Evolutionary conservation across 1,140 invertebrate genomes (phyloP), one percentile per base, ranked within the genome.

Genomic region (Halesus radiatus): DNA sequence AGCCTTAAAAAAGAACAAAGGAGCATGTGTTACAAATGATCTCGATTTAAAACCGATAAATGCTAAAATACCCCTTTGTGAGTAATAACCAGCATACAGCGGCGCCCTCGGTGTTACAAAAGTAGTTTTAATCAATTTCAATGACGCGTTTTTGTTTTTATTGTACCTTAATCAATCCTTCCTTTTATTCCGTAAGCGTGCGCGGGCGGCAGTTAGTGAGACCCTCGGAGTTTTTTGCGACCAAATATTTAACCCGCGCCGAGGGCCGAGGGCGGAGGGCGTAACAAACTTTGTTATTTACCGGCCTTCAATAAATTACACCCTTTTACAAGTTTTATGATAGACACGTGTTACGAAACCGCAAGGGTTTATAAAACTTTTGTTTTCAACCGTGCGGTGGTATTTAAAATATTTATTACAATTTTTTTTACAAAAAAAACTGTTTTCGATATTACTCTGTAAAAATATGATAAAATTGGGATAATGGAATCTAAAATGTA

Each of bases 281-380:
- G 80, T 72, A 56, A 73, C 80, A 15, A 75, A 75, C 50, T 54
- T 68, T 10, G 80, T 78, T 74, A 81, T 81, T 78, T 78, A 78
- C 56, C 72, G 76, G 54, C 37, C 53, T 53, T 72, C 58, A 62
- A 76, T 78, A 81, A 75, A 79, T 82, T 78, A 75, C 73, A 78
- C 32, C 70, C 58, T 79, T 82, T 82, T 78, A 75, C 73, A 78
- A 15, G 52, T 52, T 79, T 82, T 79, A 79, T 79, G 73, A 77
- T 58, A 74, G 76, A 79, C 80, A 79, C 80, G 80, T 82, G 80
- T 79, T 74, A 64, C 56, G n/a, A 62, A 37, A 37, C 70, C 20
- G 54, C 60, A 23, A 50, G 16, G 15, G 29, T 26, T 58, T 26
- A 37, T 53, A 50, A 73, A 73, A 56, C 22, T 53, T 50, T 73